Base-by-base conservation (phyloP, 2,113 vertebrate genomes). In the Apaloderma vittatum region DNA sequence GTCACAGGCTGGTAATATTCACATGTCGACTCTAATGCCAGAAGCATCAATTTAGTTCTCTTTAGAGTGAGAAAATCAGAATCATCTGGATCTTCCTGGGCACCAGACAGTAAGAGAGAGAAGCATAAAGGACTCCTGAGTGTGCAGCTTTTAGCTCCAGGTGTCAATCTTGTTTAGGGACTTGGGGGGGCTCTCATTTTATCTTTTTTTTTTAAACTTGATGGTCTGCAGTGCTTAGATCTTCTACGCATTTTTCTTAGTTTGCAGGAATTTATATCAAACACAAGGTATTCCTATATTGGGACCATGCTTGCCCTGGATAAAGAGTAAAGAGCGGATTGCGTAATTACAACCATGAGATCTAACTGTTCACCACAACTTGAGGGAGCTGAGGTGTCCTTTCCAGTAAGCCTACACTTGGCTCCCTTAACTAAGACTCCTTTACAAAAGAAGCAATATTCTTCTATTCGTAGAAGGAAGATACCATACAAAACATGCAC, bases 301-400 rank as follows among this genome's bases (percentile, higher is more conserved):
- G 0, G 36, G 57, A 82, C 16, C 27, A 16, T 2, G 15, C 2
- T 32, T 52, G 29, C 45, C 40, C 32, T 73, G 40, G 36, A 26
- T 23, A 34, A 34, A 40, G 40, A 40, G 40, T 40, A 40, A 75
- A 52, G 45, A 92, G 30, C 6, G 90, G 15, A 66, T 4, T 11
- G 14, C 0, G 0, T 8, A 43, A 32, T 36, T 65, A 37, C 15
- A 51, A 20, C 34, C 66, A 26, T 26, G 40, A 79, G n/a, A n/a
- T 40, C 21, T 30, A 74, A 48, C 7, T 32, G 76, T 5, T 16
- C 52, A 51, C 15, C 1, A 1, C n/a, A 61, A 19, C 57, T 0
- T 51, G 8, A 4, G 37, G 12, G 37, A 78, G 61, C 16, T 36
- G 59, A 70, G 17, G 15, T 27, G 67, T 51, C 49, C 40, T 40